Percentiles rank a stretch among this genome's conserved stretches.
Conservation (phyloP, 2,888 invertebrate species). For the Cephus nigrinus region DNA sequence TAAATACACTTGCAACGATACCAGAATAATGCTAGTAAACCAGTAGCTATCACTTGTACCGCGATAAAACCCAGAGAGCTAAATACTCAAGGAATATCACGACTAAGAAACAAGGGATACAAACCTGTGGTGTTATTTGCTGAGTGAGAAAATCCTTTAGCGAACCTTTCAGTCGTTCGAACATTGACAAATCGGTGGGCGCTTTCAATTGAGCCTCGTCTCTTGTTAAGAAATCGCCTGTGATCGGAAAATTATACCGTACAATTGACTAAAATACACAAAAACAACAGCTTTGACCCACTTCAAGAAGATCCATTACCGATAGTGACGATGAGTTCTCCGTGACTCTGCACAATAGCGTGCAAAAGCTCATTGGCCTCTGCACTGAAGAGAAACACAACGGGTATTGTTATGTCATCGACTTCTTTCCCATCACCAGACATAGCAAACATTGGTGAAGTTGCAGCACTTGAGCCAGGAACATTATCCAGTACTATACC, state of each 20-base stretch:
- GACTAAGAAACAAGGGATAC: constrained; percentile 50
- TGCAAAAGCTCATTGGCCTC: constrained; percentile 79
- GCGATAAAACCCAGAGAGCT: constrained; percentile 38
- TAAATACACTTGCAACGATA: neutral
- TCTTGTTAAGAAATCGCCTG: constrained; percentile 49
- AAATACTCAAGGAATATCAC: constrained; percentile 41
- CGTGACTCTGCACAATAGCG: constrained; percentile 64
- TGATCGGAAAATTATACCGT: constrained; percentile 5
- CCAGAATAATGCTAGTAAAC: neutral
- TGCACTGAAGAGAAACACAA: constrained; percentile 87
- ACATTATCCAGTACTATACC: constrained; percentile 90
- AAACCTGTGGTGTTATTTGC: constrained; percentile 56
- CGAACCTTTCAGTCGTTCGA: constrained; percentile 58
- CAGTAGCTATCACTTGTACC: constrained; percentile 28
- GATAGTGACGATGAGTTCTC: constrained; percentile 52
- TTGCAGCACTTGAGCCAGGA: constrained; percentile 78
- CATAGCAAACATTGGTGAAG: constrained; percentile 93
- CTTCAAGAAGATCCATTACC: constrained; percentile 40
- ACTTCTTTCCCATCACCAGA: constrained; percentile 84
- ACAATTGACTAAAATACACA: neutral
- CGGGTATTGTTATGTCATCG: constrained; percentile 87
- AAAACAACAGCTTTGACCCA: neutral
- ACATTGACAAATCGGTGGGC: constrained; percentile 57
- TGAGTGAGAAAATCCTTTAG: constrained; percentile 56
- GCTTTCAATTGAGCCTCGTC: constrained; percentile 59